Percentiles rank a stretch among this genome's conserved stretches.
Evolutionary conservation across 2,797 vertebrate species (phyloP).

Genomic region (Microchirus variegatus): DNA sequence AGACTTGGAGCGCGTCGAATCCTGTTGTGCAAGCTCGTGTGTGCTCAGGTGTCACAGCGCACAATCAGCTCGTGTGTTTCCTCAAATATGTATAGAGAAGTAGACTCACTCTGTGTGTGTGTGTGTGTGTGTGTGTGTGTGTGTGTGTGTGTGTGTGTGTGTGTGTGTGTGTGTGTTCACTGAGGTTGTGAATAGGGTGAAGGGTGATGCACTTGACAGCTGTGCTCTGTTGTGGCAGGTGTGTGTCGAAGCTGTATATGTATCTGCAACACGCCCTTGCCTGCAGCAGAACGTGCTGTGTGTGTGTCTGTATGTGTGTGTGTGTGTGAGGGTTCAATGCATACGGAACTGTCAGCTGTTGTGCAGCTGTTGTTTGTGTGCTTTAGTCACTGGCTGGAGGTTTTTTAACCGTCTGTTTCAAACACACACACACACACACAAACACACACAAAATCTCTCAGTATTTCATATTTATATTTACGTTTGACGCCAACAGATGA

Average conservation of each 20-base stretch:
- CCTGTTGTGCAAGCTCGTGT: conserved; percentile 53
- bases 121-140: conserved; percentile 27
- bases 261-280: conserved; percentile 49
- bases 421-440: no score
- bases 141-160: conserved; percentile 15
- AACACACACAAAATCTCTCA: no score
- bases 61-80: conserved; percentile 40
- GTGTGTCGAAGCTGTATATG: conserved; percentile 64
- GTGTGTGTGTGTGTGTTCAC: conserved; percentile 25
- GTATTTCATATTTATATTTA: conserved; percentile 15
- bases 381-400: conserved; percentile 34
- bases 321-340: conserved; percentile 23
- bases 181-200: conserved; percentile 61
- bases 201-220: conserved; percentile 76
- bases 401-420: conserved; percentile 7
- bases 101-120: conserved; percentile 7
- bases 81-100: conserved; percentile 34
- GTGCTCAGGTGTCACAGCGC: conserved; percentile 57
- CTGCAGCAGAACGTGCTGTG: conserved; percentile 41
- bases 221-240: conserved; percentile 76
- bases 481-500: conserved; percentile 10
- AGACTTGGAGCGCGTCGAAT: conserved; percentile 34
- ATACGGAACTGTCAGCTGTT: conserved; percentile 57
- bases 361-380: conserved; percentile 70
- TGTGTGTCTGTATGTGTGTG: conserved; percentile 26